These are phyloP conservation scores for Sialia sialis DNA, from an alignment of 2,113 vertebrate genomes.

Conservation along the genomic window DNA sequence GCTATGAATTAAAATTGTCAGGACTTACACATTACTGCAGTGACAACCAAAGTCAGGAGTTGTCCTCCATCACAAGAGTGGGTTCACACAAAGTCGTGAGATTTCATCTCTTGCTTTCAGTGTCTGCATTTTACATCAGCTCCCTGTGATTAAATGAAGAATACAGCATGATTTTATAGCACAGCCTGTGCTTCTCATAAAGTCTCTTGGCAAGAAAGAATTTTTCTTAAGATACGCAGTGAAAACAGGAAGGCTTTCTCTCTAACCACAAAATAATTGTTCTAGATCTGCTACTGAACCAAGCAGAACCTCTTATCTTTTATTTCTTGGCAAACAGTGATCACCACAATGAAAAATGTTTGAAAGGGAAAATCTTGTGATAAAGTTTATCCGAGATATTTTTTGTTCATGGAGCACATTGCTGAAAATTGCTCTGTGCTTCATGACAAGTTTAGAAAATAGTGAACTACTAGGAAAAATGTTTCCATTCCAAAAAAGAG, in stretches of 20 bases:
- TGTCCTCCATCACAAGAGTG: neutral
- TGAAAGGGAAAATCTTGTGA: neutral
- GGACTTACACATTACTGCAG: neutral
- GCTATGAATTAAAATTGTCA: neutral
- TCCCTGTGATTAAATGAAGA: neutral
- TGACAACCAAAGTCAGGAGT: neutral
- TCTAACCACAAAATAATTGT: neutral
- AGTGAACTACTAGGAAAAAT: neutral
- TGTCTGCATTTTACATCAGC: neutral
- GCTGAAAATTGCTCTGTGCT: neutral
- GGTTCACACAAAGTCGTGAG: neutral
- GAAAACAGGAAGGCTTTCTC: neutral
- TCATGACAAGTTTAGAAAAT: neutral
- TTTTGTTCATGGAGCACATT: neutral
- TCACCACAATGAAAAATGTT: neutral
- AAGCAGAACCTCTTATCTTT: neutral
- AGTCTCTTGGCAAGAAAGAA: neutral
- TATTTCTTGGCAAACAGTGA: neutral
- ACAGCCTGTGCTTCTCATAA: neutral
- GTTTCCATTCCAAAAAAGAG: neutral
- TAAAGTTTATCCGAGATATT: neutral
- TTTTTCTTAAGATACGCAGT: neutral
- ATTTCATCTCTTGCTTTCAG: neutral
- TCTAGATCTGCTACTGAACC: neutral
- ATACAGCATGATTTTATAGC: neutral